Evolutionary conservation across 2,888 invertebrate genomes (phyloP).

Genomic region (Cosmia trapezina): DNA sequence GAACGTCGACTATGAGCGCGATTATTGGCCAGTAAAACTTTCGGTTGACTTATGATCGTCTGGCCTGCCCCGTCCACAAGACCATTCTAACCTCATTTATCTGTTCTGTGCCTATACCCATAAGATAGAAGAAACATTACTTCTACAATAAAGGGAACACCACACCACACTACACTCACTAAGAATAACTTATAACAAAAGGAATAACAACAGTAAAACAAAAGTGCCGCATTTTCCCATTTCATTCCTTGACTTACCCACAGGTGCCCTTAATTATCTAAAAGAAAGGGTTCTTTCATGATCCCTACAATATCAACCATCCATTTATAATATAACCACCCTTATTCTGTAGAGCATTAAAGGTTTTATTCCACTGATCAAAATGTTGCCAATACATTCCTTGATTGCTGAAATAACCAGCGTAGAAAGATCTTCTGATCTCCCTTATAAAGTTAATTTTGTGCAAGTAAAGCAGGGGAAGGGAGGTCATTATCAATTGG

Average conservation of each 20-base stretch:
- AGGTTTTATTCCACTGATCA: slow-evolving; percentile 44
- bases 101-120: too few species aligned
- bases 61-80: too few species aligned
- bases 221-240: slow-evolving; percentile 51
- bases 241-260: slow-evolving; percentile 64
- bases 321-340: slow-evolving; percentile 30
- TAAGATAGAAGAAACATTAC: neutral
- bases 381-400: slow-evolving; percentile 33
- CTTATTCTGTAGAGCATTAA: slow-evolving; percentile 40
- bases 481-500: slow-evolving; percentile 32
- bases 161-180: slow-evolving; percentile 8
- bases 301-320: slow-evolving; percentile 59
- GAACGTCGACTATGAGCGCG: too few species aligned
- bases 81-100: too few species aligned
- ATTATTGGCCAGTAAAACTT: too few species aligned
- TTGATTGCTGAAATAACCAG: slow-evolving; percentile 37
- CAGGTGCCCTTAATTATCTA: slow-evolving; percentile 74
- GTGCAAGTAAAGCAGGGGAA: neutral
- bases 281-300: slow-evolving; percentile 70
- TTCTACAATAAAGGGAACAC: slow-evolving; percentile 14
- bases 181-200: slow-evolving; percentile 43
- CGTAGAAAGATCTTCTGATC: slow-evolving; percentile 28
- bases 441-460: neutral
- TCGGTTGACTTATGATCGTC: too few species aligned
- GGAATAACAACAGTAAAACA: slow-evolving; percentile 54